Conservation (phyloP, 2,888 invertebrate genomes). For the Dorcus hopei region DNA sequence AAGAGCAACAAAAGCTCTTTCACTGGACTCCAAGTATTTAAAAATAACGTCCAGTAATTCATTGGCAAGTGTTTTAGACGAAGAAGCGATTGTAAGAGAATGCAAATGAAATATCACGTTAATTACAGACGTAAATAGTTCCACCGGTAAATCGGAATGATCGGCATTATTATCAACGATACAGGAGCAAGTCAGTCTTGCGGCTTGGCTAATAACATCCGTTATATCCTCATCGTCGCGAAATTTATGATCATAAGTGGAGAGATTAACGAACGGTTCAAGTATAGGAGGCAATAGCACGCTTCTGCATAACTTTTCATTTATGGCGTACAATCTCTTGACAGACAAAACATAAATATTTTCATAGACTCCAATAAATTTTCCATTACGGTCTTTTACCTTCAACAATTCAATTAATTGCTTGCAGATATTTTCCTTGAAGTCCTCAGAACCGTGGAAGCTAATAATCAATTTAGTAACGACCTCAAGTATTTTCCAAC, state of each 20-base stretch:
- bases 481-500: constrained; percentile 67
- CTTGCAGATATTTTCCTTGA: constrained; percentile 54
- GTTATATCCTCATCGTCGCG: constrained; percentile 37
- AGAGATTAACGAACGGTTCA: constrained; percentile 26
- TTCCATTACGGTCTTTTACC: constrained; percentile 47
- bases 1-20: constrained; percentile 33
- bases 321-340: constrained; percentile 53
- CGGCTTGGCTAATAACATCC: constrained; percentile 30
- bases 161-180: constrained; percentile 33
- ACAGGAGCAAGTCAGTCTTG: constrained; percentile 34
- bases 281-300: constrained; percentile 45
- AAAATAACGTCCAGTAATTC: constrained; percentile 34
- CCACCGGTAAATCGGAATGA: constrained; percentile 38
- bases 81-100: constrained; percentile 40
- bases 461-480: constrained; percentile 63
- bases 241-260: constrained; percentile 33
- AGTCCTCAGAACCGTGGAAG: constrained; percentile 54
- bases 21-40: constrained; percentile 30
- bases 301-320: constrained; percentile 47
- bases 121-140: constrained; percentile 47
- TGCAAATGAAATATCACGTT: constrained; percentile 49
- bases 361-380: constrained; percentile 40
- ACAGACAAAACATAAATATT: constrained; percentile 56
- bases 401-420: constrained; percentile 54
- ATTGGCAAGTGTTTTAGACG: constrained; percentile 32